These are phyloP conservation scores for Xyliphius kryptos DNA, from an alignment of 2,113 vertebrate species.

Conservation along the genomic window DNA sequence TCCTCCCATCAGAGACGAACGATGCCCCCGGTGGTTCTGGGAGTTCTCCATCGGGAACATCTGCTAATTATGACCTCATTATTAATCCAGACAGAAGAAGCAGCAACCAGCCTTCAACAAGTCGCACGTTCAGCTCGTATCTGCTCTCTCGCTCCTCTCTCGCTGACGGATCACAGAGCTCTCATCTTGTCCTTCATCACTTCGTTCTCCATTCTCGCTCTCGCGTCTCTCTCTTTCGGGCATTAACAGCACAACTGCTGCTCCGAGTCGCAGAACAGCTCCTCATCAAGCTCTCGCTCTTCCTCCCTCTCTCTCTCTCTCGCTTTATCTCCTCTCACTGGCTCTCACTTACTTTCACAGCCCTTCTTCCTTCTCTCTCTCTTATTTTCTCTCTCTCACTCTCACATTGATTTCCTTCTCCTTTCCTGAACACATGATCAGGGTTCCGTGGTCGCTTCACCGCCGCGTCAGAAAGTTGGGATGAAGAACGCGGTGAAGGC, in stretches of 20 bases:
- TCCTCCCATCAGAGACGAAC: no score
- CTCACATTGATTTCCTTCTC: slow-evolving; percentile 14
- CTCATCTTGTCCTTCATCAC: background rate
- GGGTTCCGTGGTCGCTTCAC: no score
- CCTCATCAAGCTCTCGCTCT: background rate
- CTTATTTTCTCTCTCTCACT: slow-evolving; percentile 26
- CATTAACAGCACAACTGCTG: slow-evolving; percentile 3
- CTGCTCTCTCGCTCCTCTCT: background rate
- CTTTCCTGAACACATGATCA: slow-evolving; percentile 12
- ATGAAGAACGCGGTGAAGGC: no score
- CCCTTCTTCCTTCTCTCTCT: background rate
- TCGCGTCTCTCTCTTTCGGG: background rate
- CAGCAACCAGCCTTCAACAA: no score
- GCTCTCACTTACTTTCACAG: background rate
- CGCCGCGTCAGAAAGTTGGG: no score
- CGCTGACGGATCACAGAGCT: background rate
- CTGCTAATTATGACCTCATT: no score
- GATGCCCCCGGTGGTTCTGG: no score
- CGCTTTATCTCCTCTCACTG: background rate
- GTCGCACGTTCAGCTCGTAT: no score
- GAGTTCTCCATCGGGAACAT: no score
- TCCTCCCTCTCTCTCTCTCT: background rate
- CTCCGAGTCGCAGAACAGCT: background rate
- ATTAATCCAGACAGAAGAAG: no score
- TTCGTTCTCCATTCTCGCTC: background rate